phyloP scores from a whole-genome alignment of 1,140 invertebrate species.

The Apis laboriosa region DNA sequence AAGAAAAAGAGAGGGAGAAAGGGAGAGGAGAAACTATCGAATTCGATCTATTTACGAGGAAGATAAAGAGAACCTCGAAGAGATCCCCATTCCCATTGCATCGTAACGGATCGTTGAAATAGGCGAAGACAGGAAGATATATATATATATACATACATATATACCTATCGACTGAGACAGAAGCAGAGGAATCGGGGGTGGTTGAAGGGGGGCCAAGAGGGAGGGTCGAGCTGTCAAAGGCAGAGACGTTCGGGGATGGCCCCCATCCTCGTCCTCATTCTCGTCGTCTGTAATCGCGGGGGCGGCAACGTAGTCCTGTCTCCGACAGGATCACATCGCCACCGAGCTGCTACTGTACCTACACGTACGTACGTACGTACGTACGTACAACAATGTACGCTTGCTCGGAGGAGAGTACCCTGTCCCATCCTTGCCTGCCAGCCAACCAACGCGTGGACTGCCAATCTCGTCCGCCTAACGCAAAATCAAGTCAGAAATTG shows the following conservation, averaged over 20 bases:
- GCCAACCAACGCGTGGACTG: slow-evolving; percentile 65
- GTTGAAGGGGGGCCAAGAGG: slow-evolving; percentile 39
- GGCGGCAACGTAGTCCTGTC: slow-evolving; percentile 80
- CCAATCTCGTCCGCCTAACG: slow-evolving; percentile 72
- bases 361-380: slow-evolving; percentile 61
- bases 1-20: background rate
- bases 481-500: slow-evolving; percentile 75
- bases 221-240: slow-evolving; percentile 77
- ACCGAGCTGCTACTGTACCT: slow-evolving; percentile 74
- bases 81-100: background rate
- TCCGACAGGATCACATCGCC: slow-evolving; percentile 80
- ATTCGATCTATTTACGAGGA: background rate
- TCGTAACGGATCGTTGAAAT: slow-evolving; percentile 17
- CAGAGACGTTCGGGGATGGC: slow-evolving; percentile 79
- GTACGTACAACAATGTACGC: slow-evolving; percentile 59
- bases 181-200: slow-evolving; percentile 40
- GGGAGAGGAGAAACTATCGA: background rate
- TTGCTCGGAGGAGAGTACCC: slow-evolving; percentile 40
- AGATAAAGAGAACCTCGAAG: background rate
- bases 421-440: slow-evolving; percentile 55
- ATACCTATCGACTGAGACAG: slow-evolving; percentile 49
- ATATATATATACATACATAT: no score
- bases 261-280: slow-evolving; percentile 76
- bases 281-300: slow-evolving; percentile 80
- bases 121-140: slow-evolving; percentile 45